Evolutionary conservation across 2,888 invertebrate species (phyloP).

Genomic region (Andrena marginata): DNA sequence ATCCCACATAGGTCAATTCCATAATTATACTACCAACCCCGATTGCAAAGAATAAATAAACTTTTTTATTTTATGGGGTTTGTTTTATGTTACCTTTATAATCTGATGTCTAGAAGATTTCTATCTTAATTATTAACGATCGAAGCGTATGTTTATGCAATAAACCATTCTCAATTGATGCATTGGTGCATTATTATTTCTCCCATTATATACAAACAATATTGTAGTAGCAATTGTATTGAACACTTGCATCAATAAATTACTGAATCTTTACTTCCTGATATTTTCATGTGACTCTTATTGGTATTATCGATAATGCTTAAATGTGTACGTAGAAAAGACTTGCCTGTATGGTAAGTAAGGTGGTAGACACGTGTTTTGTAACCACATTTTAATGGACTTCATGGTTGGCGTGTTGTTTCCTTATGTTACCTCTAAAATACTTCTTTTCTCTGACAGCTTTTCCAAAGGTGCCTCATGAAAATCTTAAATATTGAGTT

Average conservation of each 20-base stretch:
- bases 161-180: conserved; percentile 81
- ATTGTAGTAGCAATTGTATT: conserved; percentile 71
- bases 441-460: conserved; percentile 87
- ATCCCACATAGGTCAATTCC: conserved; percentile 77
- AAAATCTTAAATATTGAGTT: conserved; percentile 99
- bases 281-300: conserved; percentile 67
- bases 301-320: conserved; percentile 57
- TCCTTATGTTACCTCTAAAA: conserved; percentile 59
- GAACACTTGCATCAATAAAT: conserved; percentile 67
- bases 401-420: conserved; percentile 38
- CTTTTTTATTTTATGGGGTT: conserved; percentile 75
- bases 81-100: conserved; percentile 69
- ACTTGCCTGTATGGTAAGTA: conserved; percentile 81
- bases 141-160: conserved; percentile 74
- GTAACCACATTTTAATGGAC: conserved; percentile 47
- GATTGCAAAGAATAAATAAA: conserved; percentile 74
- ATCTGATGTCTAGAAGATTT: conserved; percentile 56
- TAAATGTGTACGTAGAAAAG: conserved; percentile 64
- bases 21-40: conserved; percentile 64
- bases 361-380: conserved; percentile 72
- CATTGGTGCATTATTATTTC: conserved; percentile 82
- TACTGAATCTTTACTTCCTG: conserved; percentile 65
- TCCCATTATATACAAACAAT: conserved; percentile 73
- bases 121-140: conserved; percentile 60
- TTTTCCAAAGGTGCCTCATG: conserved; percentile 99